Evolutionary conservation across 2,888 invertebrate species (phyloP), one percentile per base, ranked within the genome.

Genomic region (Trichogramma dendrolimi): DNA sequence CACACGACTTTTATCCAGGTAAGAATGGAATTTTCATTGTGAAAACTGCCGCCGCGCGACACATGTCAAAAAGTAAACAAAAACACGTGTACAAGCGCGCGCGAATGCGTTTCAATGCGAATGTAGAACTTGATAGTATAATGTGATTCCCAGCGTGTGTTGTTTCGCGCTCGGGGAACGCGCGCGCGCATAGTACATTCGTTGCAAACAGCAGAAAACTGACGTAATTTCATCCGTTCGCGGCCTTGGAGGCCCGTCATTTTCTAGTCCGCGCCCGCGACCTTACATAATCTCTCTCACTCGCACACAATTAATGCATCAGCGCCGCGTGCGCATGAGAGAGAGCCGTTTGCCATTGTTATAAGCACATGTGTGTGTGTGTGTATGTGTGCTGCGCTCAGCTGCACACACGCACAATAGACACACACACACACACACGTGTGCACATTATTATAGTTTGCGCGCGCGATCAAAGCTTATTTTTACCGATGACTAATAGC

Each of bases 1-100:
- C 96, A 59, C 96, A 96, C 78, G 98, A 98, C 80, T 96, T 94
- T 81, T 98, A 97, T 84, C 98, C 97, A 82, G 97, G 97, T 97
- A 81, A 63, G 43, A 27, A 27, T 3, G 27, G 27, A 27, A 27
- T 27, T 27, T 11, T 50, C n/a, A n/a, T n/a, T 46, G 27, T 27
- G 27, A 27, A 27, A 27, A 83, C 27, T 27, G 27, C 1, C 27
- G 14, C 14, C 14, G 14, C 14, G 14, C 14, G 14, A 14, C 14
- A 14, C 14, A 14, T 2, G 27, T 3, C 27, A 3, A 3, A 27
- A 27, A 27, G 27, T 27, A 27, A 27, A 27, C 27, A 41, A 5
- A n/a, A n/a, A 11, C 42, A 38, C n/a, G 5, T 43, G 14, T 10
- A 5, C 11, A 47, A 5, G 27, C 27, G 3, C 11, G 40, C 4